A percentile compares a stretch with the other conserved stretches of the same genome.
These are phyloP conservation scores for Bostrychus sinensis DNA, from an alignment of 2,113 vertebrate species.

Conservation along the genomic window DNA sequence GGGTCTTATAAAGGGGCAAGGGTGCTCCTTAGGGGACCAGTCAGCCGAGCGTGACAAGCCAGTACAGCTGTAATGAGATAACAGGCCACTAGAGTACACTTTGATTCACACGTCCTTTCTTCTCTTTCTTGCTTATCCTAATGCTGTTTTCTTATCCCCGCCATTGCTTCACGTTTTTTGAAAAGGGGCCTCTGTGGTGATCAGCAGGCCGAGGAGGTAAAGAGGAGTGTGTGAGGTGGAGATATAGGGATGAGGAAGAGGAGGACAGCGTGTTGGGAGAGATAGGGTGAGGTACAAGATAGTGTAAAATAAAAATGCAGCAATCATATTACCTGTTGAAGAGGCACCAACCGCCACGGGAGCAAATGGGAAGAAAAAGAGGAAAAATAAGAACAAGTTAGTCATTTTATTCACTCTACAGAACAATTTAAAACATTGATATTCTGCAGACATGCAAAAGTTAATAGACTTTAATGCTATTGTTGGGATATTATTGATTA, in stretches of 20 bases:
- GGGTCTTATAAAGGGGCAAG: constrained; percentile 62
- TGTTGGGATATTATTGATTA: too few species aligned
- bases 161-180: constrained; percentile 45
- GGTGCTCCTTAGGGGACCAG: constrained; percentile 64
- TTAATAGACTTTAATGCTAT: too few species aligned
- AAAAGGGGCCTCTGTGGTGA: constrained; percentile 45
- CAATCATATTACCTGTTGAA: constrained; percentile 4
- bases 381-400: constrained; percentile 11
- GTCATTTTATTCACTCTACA: too few species aligned
- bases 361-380: neutral
- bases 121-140: constrained; percentile 60
- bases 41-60: constrained; percentile 67
- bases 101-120: constrained; percentile 63
- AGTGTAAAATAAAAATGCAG: neutral
- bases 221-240: constrained; percentile 50
- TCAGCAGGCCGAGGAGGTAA: constrained; percentile 57
- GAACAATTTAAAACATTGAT: too few species aligned
- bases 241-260: constrained; percentile 65
- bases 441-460: too few species aligned
- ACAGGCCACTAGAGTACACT: constrained; percentile 66
- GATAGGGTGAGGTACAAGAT: constrained; percentile 44
- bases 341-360: neutral
- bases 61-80: constrained; percentile 74
- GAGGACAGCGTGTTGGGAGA: constrained; percentile 41
- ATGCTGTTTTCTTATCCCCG: constrained; percentile 57